Evolutionary conservation across 2,113 vertebrate genomes (phyloP), one percentile per base, ranked within the genome.

Genomic region (Theristicus caerulescens): DNA sequence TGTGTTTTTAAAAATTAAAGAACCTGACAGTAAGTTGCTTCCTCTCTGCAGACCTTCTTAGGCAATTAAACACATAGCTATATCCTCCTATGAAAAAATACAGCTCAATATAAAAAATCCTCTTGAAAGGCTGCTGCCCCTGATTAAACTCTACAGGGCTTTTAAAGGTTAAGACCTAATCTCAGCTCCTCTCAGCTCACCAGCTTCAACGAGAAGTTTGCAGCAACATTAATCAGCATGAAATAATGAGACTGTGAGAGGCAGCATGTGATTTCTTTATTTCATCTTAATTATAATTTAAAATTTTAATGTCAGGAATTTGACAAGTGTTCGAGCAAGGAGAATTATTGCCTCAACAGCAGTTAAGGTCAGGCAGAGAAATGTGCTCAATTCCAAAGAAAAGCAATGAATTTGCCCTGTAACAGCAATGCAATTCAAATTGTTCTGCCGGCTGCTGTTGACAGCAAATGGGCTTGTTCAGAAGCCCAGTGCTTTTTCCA

Each of bases 261-360:
- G 57, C 57, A 36, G 66, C 1, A 0, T 83, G 67, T 4, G 2
- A 96, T 92, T 95, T 96, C 90, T 95, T 95, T 95, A 96, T 97
- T 96, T 96, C 66, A 73, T 47, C 88, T 88, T 95, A 95, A 97
- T 96, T 96, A 95, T 86, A 84, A 96, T 92, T 88, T 97, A 73
- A 95, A 95, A 93, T 84, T 91, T 95, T 93, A 92, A 95, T 92
- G 87, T 90, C 82, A 54, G 46, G 67, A 83, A 89, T 95, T 83
- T 96, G 93, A 95, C 89, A 97, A 91, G 79, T 58, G 54, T 82
- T 94, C 5, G 27, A 95, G 82, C 82, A 91, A 90, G 82, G 83
- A 66, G 70, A 97, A 94, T 97, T 82, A 87, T 78, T 95, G 70
- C 57, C 62, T 94, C 87, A 70, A 90, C 52, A 93, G 85, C 71